Base-by-base conservation (phyloP, 2,888 invertebrate genomes). In the Drosophila tripunctata region DNA sequence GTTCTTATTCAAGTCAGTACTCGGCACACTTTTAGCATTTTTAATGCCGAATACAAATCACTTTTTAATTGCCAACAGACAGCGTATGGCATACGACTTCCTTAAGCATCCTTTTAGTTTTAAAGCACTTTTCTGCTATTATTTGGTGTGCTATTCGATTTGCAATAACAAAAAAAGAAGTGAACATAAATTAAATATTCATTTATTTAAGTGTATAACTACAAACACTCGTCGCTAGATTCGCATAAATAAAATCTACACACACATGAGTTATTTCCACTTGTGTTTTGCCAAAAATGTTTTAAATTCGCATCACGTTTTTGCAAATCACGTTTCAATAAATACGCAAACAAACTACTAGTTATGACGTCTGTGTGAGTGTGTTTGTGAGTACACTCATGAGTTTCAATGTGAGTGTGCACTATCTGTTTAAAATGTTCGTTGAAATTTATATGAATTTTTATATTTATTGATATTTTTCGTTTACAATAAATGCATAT, bases 251-350 rank as follows among this genome's bases (percentile, higher is more conserved):
- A 38, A 43, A 52, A 54, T 40, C 40, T 47, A 54, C 58, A 62
- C 52, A 65, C 43, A 47, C 61, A 58, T 52, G 48, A 55, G 41
- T 41, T 41, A 55, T 40, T 45, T 41, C 7, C 15, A 27, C 27
- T 6, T 38, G 15, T 27, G 45, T 24, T 17, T 57, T 51, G 52
- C 58, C 61, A 19, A 48, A 47, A 63, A 47, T 35, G 21, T 36
- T 82, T 75, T 66, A 63, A 68, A 82, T 71, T 69, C 77, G 63
- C 19, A 69, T 68, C 87, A 87, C 88, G 87, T 85, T 87, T 78
- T 67, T 50, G 70, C 72, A 40, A 81, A 85, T 78, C 88, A 87
- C 86, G 83, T 81, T 85, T 82, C 57, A 58, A 48, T 48, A 44
- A 51, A 51, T 47, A 56, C 55, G 30, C 55, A 77, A 69, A 69